phyloP scores from a whole-genome alignment of 2,113 vertebrate genomes.

The Syrrhaptes paradoxus region DNA sequence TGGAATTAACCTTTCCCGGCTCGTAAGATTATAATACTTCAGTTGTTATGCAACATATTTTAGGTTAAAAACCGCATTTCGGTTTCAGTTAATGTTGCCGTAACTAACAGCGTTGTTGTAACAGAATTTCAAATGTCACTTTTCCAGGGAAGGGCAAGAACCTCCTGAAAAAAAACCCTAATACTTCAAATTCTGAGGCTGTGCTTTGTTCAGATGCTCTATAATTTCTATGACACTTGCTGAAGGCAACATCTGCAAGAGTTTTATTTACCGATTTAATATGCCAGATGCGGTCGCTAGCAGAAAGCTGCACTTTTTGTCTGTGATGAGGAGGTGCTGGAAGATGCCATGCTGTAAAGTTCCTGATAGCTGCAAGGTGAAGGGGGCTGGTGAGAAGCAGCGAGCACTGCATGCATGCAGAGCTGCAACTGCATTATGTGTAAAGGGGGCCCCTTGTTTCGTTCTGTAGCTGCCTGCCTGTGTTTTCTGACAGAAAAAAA shows the following conservation, averaged over 20 bases:
- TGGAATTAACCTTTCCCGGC: not conserved
- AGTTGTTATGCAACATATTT: conserved; percentile 33
- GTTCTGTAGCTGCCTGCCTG: conserved; percentile 50
- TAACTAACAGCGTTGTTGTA: conserved; percentile 28
- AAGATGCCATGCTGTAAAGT: conserved; percentile 33
- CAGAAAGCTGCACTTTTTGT: not conserved
- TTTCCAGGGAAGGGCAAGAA: not conserved
- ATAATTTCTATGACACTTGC: conserved; percentile 6
- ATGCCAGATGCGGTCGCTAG: not conserved
- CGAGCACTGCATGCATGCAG: not conserved
- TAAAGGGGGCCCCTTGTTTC: conserved; percentile 57
- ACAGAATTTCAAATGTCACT: conserved; percentile 6
- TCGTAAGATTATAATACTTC: not conserved
- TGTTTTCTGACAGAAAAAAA: not conserved
- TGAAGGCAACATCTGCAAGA: not conserved
- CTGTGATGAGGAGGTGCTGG: not conserved
- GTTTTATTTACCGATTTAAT: not conserved
- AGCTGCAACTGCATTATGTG: not conserved
- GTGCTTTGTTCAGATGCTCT: conserved; percentile 10
- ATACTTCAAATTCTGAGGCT: not conserved
- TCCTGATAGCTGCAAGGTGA: not conserved
- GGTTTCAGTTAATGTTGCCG: conserved; percentile 50
- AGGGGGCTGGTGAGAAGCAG: not conserved
- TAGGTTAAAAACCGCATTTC: conserved; percentile 42
- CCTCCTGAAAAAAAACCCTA: not conserved